These are phyloP conservation scores for Trichonephila inaurata DNA, from an alignment of 1,140 invertebrate species.

Conservation along the genomic window DNA sequence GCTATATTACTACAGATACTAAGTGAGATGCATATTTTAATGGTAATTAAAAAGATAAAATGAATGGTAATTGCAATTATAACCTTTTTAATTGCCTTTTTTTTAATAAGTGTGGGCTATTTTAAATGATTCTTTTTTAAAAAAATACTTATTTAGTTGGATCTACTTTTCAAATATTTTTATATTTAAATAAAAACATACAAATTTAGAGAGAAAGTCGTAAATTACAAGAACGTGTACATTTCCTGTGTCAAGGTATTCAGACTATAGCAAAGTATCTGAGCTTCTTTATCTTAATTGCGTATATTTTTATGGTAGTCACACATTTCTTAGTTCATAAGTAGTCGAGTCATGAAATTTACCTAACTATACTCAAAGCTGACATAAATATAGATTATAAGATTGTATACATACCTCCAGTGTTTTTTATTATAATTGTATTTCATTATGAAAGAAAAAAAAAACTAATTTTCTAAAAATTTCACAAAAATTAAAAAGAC, in stretches of 20 bases:
- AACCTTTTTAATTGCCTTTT: too few species aligned
- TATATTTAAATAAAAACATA: not conserved
- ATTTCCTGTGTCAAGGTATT: conserved; percentile 1
- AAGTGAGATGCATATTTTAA: too few species aligned
- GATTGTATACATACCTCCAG: conserved; percentile 10
- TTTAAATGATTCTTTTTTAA: too few species aligned
- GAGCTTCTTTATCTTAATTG: not conserved
- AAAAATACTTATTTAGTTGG: too few species aligned
- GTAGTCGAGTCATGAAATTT: not conserved
- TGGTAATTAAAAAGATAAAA: too few species aligned
- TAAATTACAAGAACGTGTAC: not conserved
- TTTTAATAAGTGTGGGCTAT: too few species aligned
- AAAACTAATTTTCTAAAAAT: not conserved
- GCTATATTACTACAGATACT: too few species aligned
- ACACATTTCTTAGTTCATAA: not conserved
- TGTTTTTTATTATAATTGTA: not conserved
- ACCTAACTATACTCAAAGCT: not conserved
- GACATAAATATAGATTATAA: not conserved
- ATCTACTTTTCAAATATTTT: not conserved
- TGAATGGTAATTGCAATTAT: too few species aligned
- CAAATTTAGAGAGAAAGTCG: not conserved
- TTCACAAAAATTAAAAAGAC: conserved; percentile 40
- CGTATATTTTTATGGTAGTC: not conserved
- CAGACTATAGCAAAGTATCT: not conserved
- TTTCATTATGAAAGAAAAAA: not conserved